Evolutionary conservation across 2,888 invertebrate species (phyloP).

Genomic region (Brenthis hecate): DNA sequence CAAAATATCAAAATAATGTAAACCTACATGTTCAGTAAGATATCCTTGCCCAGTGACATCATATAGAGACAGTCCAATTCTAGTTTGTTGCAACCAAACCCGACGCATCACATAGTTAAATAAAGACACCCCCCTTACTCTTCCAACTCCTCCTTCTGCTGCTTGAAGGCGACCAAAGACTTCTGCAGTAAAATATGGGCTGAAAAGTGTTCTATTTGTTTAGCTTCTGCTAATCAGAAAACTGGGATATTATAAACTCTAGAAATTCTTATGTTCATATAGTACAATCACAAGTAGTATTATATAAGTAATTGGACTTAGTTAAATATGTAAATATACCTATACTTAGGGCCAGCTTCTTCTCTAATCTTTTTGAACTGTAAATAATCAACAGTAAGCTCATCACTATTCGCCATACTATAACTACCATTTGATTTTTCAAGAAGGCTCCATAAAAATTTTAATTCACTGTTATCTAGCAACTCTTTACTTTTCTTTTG

Average conservation of each 20-base stretch:
- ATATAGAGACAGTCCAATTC: slow-evolving; percentile 95
- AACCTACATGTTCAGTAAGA: slow-evolving; percentile 88
- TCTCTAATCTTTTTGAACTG: slow-evolving; percentile 91
- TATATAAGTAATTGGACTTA: no score
- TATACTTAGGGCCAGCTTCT: slow-evolving; percentile 89
- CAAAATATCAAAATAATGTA: neutral
- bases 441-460: slow-evolving; percentile 91
- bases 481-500: slow-evolving; percentile 92
- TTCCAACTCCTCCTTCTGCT: slow-evolving; percentile 90
- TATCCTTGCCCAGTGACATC: slow-evolving; percentile 96
- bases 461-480: slow-evolving; percentile 93
- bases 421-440: slow-evolving; percentile 91
- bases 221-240: no score
- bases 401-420: slow-evolving; percentile 84
- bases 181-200: slow-evolving; percentile 91
- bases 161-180: slow-evolving; percentile 94
- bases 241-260: no score
- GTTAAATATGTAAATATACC: slow-evolving; percentile 56
- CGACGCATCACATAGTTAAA: slow-evolving; percentile 98
- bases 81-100: slow-evolving; percentile 96
- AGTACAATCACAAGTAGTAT: no score
- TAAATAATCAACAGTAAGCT: slow-evolving; percentile 92
- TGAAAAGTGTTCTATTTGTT: slow-evolving; percentile 50
- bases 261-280: no score
- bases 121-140: slow-evolving; percentile 93